phyloP scores from a whole-genome alignment of 2,113 vertebrate genomes.

The Panurus biarmicus region DNA sequence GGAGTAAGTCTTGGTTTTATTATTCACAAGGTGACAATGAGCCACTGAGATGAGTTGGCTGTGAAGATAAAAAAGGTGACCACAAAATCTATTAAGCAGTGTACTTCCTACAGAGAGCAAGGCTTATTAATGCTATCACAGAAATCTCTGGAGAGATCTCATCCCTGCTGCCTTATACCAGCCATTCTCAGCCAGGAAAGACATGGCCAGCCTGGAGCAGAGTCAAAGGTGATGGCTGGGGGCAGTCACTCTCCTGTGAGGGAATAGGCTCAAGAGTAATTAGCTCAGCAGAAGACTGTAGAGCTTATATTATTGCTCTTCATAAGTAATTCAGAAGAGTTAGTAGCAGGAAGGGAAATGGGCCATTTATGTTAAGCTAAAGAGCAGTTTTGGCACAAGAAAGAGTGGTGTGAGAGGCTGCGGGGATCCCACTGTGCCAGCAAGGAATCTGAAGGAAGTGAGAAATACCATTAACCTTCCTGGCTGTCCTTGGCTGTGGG shows the following conservation, averaged over 20 bases:
- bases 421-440: background rate
- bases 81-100: background rate
- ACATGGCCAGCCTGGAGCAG: background rate
- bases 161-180: background rate
- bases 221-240: background rate
- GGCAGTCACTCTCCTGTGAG: background rate
- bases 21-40: constrained; percentile 19
- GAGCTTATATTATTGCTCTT: background rate
- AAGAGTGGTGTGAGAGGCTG: background rate
- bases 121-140: background rate
- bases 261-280: background rate
- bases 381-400: constrained; percentile 47
- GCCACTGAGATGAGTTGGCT: background rate
- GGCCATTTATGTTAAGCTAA: constrained; percentile 26
- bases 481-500: background rate
- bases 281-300: constrained; percentile 14
- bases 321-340: constrained; percentile 45
- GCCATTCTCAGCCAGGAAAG: background rate
- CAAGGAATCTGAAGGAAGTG: background rate
- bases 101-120: background rate
- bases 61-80: background rate
- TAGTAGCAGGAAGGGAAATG: constrained; percentile 21
- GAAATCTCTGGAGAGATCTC: background rate
- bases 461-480: constrained; percentile 11
- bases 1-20: constrained; percentile 21